These are phyloP conservation scores for Pristiophorus japonicus DNA, from an alignment of 2,113 vertebrate species.

Conservation along the genomic window DNA sequence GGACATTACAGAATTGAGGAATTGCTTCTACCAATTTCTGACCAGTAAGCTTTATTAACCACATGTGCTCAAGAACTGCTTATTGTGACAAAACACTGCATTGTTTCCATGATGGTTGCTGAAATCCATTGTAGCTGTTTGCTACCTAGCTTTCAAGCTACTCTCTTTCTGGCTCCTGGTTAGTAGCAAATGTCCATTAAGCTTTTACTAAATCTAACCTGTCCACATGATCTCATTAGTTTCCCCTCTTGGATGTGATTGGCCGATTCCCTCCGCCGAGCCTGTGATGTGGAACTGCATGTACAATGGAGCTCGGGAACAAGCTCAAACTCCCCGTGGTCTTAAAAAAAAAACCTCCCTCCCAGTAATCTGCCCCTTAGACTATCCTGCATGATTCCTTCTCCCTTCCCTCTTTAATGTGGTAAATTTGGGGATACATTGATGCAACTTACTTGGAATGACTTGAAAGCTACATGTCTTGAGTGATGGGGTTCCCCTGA, in stretches of 20 bases:
- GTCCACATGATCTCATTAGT: slow-evolving; percentile 61
- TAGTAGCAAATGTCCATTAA: background rate
- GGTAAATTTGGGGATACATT: background rate
- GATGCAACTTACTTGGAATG: background rate
- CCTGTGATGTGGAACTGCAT: slow-evolving; percentile 53
- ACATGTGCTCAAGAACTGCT: background rate
- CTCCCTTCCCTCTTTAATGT: background rate
- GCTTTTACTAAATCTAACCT: slow-evolving; percentile 38
- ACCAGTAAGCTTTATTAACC: slow-evolving; percentile 20
- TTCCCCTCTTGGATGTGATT: slow-evolving; percentile 55
- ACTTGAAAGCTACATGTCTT: background rate
- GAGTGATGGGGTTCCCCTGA: background rate
- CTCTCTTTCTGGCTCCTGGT: background rate
- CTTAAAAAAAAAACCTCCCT: background rate
- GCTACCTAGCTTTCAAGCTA: background rate
- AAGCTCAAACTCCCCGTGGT: slow-evolving; percentile 45
- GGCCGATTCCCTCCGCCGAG: slow-evolving; percentile 49
- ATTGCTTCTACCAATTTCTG: background rate
- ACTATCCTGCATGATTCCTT: slow-evolving; percentile 15
- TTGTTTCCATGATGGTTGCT: background rate
- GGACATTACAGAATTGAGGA: background rate
- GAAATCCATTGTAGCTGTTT: background rate
- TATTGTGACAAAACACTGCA: background rate
- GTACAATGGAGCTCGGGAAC: slow-evolving; percentile 54
- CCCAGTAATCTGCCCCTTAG: background rate